Evolutionary conservation across 2,113 vertebrate genomes (phyloP).

Genomic region (Sarotherodon lohbergeri): DNA sequence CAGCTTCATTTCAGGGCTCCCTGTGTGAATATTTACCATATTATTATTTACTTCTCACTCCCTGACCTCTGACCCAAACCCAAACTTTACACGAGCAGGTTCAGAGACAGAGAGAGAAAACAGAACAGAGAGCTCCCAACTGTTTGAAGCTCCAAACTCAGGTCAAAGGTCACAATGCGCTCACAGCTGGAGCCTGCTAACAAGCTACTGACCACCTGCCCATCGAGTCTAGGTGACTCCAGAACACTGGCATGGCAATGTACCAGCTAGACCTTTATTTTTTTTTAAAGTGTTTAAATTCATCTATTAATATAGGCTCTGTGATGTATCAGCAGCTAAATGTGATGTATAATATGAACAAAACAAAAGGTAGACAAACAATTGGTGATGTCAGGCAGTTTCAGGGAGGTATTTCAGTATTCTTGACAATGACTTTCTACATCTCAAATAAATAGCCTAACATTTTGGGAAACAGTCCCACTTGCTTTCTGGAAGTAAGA

Average conservation of each 20-base stretch:
- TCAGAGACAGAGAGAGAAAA: not conserved
- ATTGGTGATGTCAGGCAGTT: not conserved
- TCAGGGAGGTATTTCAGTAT: not conserved
- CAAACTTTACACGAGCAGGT: not conserved
- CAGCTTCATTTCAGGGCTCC: not conserved
- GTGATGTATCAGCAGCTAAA: not conserved
- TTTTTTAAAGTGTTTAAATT: not conserved
- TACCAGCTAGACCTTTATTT: not conserved
- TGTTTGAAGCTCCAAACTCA: not conserved
- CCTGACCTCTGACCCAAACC: not conserved
- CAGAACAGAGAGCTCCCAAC: not conserved
- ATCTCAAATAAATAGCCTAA: not conserved
- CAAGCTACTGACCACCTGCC: conserved; percentile 22
- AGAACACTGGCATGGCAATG: not conserved
- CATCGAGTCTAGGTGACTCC: not conserved
- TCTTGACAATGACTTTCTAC: not conserved
- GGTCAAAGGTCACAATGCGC: not conserved
- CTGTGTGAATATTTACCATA: not conserved
- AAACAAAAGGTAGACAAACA: not conserved
- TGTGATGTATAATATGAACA: not conserved
- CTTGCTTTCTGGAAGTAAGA: not conserved
- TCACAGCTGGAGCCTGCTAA: conserved; percentile 30
- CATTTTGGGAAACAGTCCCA: not conserved
- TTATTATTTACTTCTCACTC: not conserved
- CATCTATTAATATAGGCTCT: not conserved